Evolutionary conservation across 2,113 vertebrate species (phyloP), one percentile per base, ranked within the genome.

Genomic region (Epinephelus fuscoguttatus): DNA sequence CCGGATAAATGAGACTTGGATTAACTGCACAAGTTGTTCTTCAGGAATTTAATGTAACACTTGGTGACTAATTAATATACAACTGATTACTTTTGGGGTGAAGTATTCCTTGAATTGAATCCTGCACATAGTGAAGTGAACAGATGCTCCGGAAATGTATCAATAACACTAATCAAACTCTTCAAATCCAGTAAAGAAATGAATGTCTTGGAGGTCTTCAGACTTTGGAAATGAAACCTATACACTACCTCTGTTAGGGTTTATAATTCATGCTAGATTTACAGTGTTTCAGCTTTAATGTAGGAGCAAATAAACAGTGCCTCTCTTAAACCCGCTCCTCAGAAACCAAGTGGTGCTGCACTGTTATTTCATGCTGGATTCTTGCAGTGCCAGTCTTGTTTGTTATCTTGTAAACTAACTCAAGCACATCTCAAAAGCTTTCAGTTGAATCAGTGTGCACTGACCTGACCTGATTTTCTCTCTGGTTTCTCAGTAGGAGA

Each of bases 401-500:
- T 66, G 1, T 69, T 4, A 68, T 53, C 17, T 56, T 78, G 45
- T 75, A 18, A 52, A 70, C 42, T 50, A 75, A 81, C 59, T 60
- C 30, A 77, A 37, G 76, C 56, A 47, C 67, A 30, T 72, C 50
- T 64, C 11, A 10, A 17, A 60, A 76, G 56, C 63, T 59, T 75
- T 82, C 3, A 68, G 56, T 88, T 82, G 70, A 84, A 78, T 68
- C 60, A 19, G 62, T 84, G 62, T 87, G 59, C 25, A 47, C 78
- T 90, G 72, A 85, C 70, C 75, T 86, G 81, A 86, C 78, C 62
- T 90, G 56, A 88, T 80, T 84, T 23, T 92, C 61, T 90, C 72
- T 93, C 80, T 91, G 88, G 74, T 91, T 87, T 85, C 85, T 89
- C 88, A 91, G 82, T 88, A 89, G 87, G 87, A 63, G 78, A 84